Evolutionary conservation across 2,797 vertebrate genomes (phyloP), one percentile per base, ranked within the genome.

Genomic region (Sebastes miniatus): DNA sequence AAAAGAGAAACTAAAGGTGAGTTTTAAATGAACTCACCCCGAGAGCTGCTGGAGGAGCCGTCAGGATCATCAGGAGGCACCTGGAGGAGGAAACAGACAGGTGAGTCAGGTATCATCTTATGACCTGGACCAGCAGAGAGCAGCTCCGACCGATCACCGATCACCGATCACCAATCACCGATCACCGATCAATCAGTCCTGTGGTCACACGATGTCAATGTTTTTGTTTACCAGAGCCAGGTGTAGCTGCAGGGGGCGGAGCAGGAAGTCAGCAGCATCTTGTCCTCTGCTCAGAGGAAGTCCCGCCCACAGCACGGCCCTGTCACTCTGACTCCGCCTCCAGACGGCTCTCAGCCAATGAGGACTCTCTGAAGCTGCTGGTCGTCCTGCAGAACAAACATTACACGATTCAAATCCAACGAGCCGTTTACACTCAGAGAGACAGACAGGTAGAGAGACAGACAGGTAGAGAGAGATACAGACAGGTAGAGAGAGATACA

Each of bases 211-310:
- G 7, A 25, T 34, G 20, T 12, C 11, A 36, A 11, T 32, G 1
- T 13, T 39, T 73, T 56, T 7, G 6, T n/a, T 86, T 88, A 92
- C 92, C 89, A 81, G 70, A 84, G 71, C 72, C 68, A 73, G 36
- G 34, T 39, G 79, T 8, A 24, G 77, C 66, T 69, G 69, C 59
- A 25, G 86, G 47, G 65, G 62, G 56, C 11, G 24, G 57, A 79
- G 81, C 71, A 83, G 80, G 78, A 87, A 69, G 69, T 79, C 58
- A 43, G 72, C 83, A 79, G 79, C 92, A 91, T 92, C 63, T 61
- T 84, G 64, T 75, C 73, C 58, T 64, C 74, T n/a, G 20, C 57
- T 83, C 39, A 77, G 72, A 76, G 73, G 80, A 78, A 82, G 80
- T 63, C 67, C 80, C 57, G 36, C 79, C 83, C 39, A 68, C 84